Evolutionary conservation across 1,140 invertebrate genomes (phyloP), one percentile per base, ranked within the genome.

Genomic region (Caenorhabditis latens): DNA sequence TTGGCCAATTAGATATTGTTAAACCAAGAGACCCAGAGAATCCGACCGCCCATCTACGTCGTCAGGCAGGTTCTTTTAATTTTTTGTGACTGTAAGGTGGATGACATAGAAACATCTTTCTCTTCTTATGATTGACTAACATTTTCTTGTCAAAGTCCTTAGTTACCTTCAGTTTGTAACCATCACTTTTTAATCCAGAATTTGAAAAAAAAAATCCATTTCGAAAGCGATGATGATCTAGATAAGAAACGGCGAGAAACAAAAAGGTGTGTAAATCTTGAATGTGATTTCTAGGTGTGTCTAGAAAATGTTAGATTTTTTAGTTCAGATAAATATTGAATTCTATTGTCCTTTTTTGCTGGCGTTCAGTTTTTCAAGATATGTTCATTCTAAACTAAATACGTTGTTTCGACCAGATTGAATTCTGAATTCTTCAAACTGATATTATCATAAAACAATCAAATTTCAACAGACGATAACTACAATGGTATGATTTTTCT

Each of bases 1-100:
- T 63, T 24, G 61, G 24, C 61, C 40, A 63, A 63, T 63, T 63
- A 63, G 61, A 63, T 40, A 63, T 63, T 63, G 61, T 63, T 63
- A 63, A 63, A 19, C 24, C 11, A 14, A 9, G 24, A 32, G 24
- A 63, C n/a, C 7, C 21, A 63, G 58, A 63, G 9, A 32, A 63
- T 11, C 50, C 11, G 9, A 53, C 16, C 19, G 11, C 21, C 11
- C 61, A 63, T 63, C 61, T 63, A 21, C 24, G 19, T 40, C 24
- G 1, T 13, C 24, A 21, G 61, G 19, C 61, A 63, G 61, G 61
- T 63, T 63, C 61, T 63, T 63, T 63, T 63, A 32, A 63, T 32
- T 63, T 63, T 63, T 63, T 63, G 61, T 63, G 24, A 32, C 61
- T 13, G 61, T 7, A 32, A 63, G 24, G 24, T 21, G n/a, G 24